Evolutionary conservation across 2,113 vertebrate genomes (phyloP).

Genomic region (Caracal caracal): DNA sequence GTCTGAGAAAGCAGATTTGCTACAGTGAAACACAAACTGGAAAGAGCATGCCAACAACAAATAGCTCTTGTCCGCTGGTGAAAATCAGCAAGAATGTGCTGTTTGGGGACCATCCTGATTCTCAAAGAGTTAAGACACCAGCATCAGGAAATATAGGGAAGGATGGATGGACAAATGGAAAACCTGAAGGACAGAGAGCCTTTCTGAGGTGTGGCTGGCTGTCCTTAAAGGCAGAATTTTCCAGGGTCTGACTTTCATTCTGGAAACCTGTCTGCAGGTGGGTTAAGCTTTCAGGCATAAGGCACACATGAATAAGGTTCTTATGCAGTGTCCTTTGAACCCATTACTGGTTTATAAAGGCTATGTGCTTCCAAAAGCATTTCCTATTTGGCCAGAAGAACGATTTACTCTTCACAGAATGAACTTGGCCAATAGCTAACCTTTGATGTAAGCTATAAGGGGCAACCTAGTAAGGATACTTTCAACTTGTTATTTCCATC

Average conservation of each 20-base stretch:
- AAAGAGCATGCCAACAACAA: neutral
- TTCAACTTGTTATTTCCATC: neutral
- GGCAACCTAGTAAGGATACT: neutral
- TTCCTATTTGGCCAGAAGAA: neutral
- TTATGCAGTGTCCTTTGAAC: neutral
- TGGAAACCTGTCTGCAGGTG: neutral
- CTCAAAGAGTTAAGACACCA: neutral
- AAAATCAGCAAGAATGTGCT: neutral
- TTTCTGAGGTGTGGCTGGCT: neutral
- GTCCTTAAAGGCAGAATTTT: neutral
- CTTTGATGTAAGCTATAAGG: neutral
- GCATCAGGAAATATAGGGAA: neutral
- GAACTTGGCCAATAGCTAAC: neutral
- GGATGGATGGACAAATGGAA: neutral
- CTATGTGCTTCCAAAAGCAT: neutral
- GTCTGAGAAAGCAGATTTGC: neutral
- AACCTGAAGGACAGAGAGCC: neutral
- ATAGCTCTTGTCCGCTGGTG: neutral
- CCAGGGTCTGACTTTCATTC: slow-evolving; percentile 33
- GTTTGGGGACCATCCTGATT: neutral
- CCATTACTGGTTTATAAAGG: neutral
- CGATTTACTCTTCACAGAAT: neutral
- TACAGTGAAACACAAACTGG: neutral
- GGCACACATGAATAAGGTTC: neutral
- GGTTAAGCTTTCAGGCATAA: neutral